These are phyloP conservation scores for Tupaia chinensis DNA, from an alignment of 2,113 vertebrate species.

Conservation along the genomic window DNA sequence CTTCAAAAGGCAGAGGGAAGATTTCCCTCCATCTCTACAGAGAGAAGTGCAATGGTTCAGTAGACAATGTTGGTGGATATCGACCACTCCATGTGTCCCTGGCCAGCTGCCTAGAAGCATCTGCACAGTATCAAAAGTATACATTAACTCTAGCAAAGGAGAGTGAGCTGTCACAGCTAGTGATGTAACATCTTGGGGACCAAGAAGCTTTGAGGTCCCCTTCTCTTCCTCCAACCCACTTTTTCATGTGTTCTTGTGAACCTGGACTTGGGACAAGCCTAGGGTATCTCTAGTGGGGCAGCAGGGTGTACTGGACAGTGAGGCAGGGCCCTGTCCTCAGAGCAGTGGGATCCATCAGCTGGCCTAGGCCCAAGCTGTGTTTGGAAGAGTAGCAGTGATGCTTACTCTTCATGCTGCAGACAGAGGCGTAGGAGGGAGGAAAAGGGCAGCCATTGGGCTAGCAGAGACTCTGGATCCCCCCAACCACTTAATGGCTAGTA, in stretches of 20 bases:
- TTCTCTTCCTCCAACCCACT: neutral
- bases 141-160: fast-evolving
- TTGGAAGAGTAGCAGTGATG: neutral
- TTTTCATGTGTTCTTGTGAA: neutral
- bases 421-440: neutral
- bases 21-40: no score
- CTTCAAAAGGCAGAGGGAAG: no score
- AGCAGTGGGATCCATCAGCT: neutral
- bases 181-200: neutral
- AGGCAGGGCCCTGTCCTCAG: neutral
- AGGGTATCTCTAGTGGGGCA: neutral
- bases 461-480: neutral
- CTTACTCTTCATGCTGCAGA: fast-evolving
- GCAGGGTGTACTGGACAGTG: neutral
- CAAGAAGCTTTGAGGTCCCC: neutral
- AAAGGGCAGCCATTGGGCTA: neutral
- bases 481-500: neutral
- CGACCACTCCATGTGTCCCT: fast-evolving
- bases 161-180: no score
- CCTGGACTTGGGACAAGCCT: neutral
- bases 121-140: neutral
- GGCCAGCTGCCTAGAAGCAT: neutral
- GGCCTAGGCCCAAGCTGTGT: no score
- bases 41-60: neutral
- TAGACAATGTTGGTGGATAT: neutral